Conservation (phyloP, 1,140 invertebrate species). For the Maniola jurtina region DNA sequence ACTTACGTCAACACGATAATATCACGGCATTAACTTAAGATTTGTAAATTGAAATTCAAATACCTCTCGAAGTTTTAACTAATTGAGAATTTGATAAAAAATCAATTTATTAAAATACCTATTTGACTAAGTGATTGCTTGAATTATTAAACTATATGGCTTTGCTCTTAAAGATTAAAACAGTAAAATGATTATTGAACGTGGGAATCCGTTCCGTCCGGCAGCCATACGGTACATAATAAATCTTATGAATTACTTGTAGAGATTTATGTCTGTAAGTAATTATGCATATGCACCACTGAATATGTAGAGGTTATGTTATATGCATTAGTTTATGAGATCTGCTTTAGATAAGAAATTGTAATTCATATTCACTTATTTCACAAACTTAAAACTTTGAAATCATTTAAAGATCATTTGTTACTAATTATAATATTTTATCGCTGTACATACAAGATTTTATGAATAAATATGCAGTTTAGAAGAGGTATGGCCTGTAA, state of each 20-base stretch:
- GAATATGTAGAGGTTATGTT: conserved; percentile 27
- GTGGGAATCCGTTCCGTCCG: conserved; percentile 2
- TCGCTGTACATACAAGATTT: background rate
- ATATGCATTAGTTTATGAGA: background rate
- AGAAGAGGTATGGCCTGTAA: too few species aligned
- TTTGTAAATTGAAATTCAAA: too few species aligned
- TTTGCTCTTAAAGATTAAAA: conserved; percentile 8
- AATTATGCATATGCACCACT: background rate
- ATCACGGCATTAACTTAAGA: too few species aligned
- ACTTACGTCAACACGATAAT: too few species aligned
- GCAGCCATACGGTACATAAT: conserved; percentile 12
- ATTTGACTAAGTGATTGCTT: conserved; percentile 12
- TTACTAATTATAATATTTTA: background rate
- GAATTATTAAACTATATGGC: conserved; percentile 8
- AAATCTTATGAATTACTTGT: conserved; percentile 5
- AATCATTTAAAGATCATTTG: background rate
- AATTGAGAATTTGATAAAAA: background rate
- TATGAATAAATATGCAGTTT: background rate
- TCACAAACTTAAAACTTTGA: background rate
- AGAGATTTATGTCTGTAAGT: conserved; percentile 2
- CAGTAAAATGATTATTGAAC: conserved; percentile 7
- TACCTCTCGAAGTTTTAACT: too few species aligned
- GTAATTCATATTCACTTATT: background rate
- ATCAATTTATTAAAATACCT: background rate
- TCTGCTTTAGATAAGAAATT: conserved; percentile 4